These are phyloP conservation scores for Pterobdella sp. DNA, from an alignment of 2,888 invertebrate genomes.

Conservation along the genomic window DNA sequence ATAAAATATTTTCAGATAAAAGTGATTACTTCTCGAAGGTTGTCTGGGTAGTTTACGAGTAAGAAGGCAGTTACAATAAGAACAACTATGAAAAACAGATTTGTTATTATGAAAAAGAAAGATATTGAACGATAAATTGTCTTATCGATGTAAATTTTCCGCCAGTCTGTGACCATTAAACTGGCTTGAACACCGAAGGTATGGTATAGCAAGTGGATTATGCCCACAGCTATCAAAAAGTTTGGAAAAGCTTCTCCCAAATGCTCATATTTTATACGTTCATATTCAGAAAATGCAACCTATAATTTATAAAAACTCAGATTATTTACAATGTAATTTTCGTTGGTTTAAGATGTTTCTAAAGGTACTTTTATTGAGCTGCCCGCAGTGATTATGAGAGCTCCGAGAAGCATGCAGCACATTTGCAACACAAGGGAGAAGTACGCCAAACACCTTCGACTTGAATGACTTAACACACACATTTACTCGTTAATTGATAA, in stretches of 20 bases:
- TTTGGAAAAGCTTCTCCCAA: slow-evolving; percentile 19
- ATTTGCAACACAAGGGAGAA: slow-evolving; percentile 14
- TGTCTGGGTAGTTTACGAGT: background rate
- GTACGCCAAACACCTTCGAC: background rate
- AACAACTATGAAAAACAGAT: slow-evolving; percentile 11
- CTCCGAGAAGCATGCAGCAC: slow-evolving; percentile 10
- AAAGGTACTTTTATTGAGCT: slow-evolving; percentile 6
- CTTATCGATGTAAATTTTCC: background rate
- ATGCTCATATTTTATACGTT: slow-evolving; percentile 7
- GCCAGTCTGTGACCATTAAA: slow-evolving; percentile 23
- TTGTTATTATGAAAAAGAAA: slow-evolving; percentile 5
- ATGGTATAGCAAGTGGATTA: slow-evolving; percentile 13
- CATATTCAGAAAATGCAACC: background rate
- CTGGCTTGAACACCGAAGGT: slow-evolving; percentile 7
- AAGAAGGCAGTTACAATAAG: slow-evolving; percentile 15
- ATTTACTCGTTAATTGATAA: no score
- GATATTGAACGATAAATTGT: slow-evolving; percentile 1
- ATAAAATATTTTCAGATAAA: background rate
- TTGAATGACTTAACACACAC: slow-evolving; percentile 6
- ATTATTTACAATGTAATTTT: background rate
- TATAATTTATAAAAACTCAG: background rate
- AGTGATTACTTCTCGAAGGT: background rate
- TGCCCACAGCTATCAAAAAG: slow-evolving; percentile 1
- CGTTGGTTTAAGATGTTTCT: background rate
- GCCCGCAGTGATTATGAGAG: slow-evolving; percentile 11